Evolutionary conservation across 2,888 invertebrate species (phyloP), one percentile per base, ranked within the genome.

Genomic region (Leucozona laternaria): DNA sequence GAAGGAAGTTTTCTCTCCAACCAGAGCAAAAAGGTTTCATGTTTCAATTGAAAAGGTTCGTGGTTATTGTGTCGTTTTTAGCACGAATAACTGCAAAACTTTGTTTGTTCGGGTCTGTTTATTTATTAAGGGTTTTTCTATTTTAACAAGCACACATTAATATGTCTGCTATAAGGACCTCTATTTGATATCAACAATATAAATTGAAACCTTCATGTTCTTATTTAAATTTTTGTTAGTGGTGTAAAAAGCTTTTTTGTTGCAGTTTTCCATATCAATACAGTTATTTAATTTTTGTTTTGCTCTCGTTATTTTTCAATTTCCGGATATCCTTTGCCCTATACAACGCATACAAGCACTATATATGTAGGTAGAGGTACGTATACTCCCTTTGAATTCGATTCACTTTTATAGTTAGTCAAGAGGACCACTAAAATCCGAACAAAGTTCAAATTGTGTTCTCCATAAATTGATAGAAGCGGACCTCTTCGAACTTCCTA

Each of bases 381-480:
- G n/a, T n/a, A n/a, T n/a, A n/a, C 71, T 71, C 22, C 40, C 50
- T 75, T 37, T 57, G 28, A 48, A 17, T 28, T 25, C 6, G 53
- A 50, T 70, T 70, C 60, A 43, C 20, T 28, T 53, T 40, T 53
- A n/a, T 25, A 48, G 60, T 60, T 37, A 53, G 50, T 45, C 37
- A 40, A 60, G 57, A 62, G 64, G 25, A 64, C 78, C 40, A 20
- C 34, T 60, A 10, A 28, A 73, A 79, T 34, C 58, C 73, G 28
- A 58, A 40, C 75, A 62, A 62, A 75, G 75, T 76, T 64, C 58
- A 75, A 76, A 66, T 58, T 71, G 71, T 57, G 80, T 76, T 76
- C 76, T 40, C 79, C 50, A 79, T 84, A 84, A 84, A 84, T 80
- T 84, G 79, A 76, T 66, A 71, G 70, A 71, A 66, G 43, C 68